phyloP scores from a whole-genome alignment of 2,113 vertebrate genomes.

The Sceloporus tristichus region DNA sequence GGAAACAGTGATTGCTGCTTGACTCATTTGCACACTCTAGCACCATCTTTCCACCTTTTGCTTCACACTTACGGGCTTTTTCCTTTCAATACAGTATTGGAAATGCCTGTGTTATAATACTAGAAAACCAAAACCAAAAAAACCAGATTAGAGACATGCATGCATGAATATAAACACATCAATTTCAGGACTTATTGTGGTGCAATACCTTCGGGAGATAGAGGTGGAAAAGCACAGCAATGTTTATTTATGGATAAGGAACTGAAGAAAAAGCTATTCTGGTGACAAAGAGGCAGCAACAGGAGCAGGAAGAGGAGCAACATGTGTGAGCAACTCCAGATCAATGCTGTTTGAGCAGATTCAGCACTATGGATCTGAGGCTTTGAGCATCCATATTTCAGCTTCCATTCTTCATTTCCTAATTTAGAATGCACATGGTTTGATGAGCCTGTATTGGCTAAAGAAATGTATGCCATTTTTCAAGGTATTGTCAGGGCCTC shows the following conservation, averaged over 20 bases:
- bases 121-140: background rate
- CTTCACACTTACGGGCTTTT: background rate
- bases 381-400: slow-evolving; percentile 48
- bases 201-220: background rate
- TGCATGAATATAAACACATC: background rate
- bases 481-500: slow-evolving; percentile 60
- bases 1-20: background rate
- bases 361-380: background rate
- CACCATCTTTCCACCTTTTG: background rate
- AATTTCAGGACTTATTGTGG: background rate
- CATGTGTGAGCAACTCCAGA: background rate
- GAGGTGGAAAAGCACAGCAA: background rate
- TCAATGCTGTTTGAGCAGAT: background rate
- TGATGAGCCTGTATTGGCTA: slow-evolving; percentile 57
- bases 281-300: background rate
- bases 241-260: background rate
- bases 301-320: background rate
- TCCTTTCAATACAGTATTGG: background rate
- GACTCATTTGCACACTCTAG: background rate
- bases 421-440: slow-evolving; percentile 62
- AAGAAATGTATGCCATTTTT: slow-evolving; percentile 66
- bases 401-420: slow-evolving; percentile 35
- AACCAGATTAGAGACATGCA: background rate
- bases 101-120: background rate
- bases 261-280: background rate